Evolutionary conservation across 2,888 invertebrate genomes (phyloP).

Genomic region (Pseudolycoriella hygida): DNA sequence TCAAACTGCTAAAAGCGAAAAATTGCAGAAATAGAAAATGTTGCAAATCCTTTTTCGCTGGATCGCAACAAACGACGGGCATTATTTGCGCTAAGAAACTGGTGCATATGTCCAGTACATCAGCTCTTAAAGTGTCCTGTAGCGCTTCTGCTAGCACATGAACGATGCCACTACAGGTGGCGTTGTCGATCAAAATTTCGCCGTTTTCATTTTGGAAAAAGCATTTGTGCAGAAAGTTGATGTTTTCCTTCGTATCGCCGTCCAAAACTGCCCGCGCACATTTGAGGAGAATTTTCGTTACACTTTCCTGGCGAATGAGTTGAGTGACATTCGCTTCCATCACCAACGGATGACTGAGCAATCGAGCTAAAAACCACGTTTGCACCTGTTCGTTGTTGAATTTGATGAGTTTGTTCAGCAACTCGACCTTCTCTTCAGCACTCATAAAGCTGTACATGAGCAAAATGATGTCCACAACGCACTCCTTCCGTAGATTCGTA

Average conservation of each 20-base stretch:
- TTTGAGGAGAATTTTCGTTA: slow-evolving; percentile 17
- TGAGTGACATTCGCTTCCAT: slow-evolving; percentile 19
- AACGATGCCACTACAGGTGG: slow-evolving; percentile 22
- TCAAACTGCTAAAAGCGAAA: slow-evolving; percentile 30
- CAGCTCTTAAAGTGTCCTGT: slow-evolving; percentile 11
- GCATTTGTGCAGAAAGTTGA: slow-evolving; percentile 25
- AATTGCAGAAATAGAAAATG: slow-evolving; percentile 30
- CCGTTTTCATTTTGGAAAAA: slow-evolving; percentile 27
- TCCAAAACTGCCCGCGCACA: slow-evolving; percentile 18
- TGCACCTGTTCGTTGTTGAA: slow-evolving; percentile 18
- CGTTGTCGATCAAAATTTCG: slow-evolving; percentile 21
- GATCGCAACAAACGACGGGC: slow-evolving; percentile 31
- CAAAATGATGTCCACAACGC: slow-evolving; percentile 44
- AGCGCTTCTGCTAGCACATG: slow-evolving; percentile 19
- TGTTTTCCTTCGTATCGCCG: slow-evolving; percentile 19
- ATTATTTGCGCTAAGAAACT: slow-evolving; percentile 35
- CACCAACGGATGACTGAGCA: slow-evolving; percentile 25
- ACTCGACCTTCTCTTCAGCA: slow-evolving; percentile 31
- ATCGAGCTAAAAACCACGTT: slow-evolving; percentile 20
- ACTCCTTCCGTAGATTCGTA: slow-evolving; percentile 30
- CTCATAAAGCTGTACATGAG: slow-evolving; percentile 36
- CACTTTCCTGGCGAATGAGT: slow-evolving; percentile 19
- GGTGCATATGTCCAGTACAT: slow-evolving; percentile 31
- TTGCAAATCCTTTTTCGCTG: slow-evolving; percentile 24
- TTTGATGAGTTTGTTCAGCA: slow-evolving; percentile 37